Conservation (phyloP, 2,113 vertebrate genomes). For the Pandion haliaetus region DNA sequence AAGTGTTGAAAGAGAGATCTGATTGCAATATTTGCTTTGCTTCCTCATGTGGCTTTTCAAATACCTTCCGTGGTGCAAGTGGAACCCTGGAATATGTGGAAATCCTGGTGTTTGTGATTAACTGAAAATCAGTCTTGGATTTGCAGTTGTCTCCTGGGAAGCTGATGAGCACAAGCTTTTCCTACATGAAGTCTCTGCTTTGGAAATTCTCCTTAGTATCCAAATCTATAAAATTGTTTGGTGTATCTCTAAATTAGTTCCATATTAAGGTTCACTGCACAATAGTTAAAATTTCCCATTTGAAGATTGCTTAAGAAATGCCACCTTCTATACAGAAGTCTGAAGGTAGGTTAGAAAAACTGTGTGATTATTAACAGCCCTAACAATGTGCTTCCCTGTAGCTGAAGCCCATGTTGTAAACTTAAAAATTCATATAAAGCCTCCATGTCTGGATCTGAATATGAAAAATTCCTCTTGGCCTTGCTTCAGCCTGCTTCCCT, state of each 20-base stretch:
- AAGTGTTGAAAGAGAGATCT: neutral
- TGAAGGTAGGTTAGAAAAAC: neutral
- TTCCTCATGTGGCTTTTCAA: neutral
- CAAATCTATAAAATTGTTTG: neutral
- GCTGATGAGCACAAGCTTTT: neutral
- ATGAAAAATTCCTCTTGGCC: neutral
- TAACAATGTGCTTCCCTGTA: neutral
- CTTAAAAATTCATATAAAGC: neutral
- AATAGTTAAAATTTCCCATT: neutral
- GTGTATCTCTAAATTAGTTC: neutral
- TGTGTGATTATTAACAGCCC: neutral
- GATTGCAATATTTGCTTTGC: neutral
- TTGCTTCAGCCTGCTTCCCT: neutral
- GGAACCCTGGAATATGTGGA: neutral
- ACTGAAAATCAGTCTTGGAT: neutral
- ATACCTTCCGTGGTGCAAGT: neutral
- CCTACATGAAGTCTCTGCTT: neutral
- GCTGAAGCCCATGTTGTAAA: neutral
- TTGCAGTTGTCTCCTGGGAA: neutral
- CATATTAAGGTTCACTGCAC: neutral
- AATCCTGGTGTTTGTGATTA: neutral
- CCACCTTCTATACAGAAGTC: rapidly evolving
- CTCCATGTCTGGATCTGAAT: neutral
- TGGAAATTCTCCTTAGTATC: neutral
- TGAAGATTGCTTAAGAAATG: neutral